phyloP scores from a whole-genome alignment of 2,888 invertebrate species.

The Oscheius sp. region DNA sequence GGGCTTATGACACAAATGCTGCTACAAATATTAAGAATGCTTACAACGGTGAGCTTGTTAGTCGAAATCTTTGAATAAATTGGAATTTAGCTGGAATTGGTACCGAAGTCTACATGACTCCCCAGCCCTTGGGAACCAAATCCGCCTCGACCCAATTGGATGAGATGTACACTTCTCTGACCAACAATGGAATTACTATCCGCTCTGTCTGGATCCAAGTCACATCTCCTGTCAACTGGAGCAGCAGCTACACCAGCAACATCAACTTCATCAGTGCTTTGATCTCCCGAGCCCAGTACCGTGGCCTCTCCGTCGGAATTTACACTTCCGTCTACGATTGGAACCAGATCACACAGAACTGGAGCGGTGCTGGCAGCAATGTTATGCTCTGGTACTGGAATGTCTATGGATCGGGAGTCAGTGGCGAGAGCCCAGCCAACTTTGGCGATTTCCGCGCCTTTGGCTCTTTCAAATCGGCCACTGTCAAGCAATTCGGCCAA shows the following conservation, averaged over 20 bases:
- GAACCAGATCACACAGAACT: slow-evolving; percentile 45
- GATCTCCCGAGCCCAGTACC: slow-evolving; percentile 50
- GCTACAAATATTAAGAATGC: slow-evolving; percentile 50
- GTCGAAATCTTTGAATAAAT: background rate
- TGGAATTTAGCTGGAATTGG: slow-evolving; percentile 51
- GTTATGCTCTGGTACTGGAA: slow-evolving; percentile 59
- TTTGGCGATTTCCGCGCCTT: slow-evolving; percentile 57
- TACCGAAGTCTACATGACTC: slow-evolving; percentile 59
- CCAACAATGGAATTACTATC: slow-evolving; percentile 48
- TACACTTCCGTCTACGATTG: slow-evolving; percentile 59
- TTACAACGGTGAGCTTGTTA: slow-evolving; percentile 34
- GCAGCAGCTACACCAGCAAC: slow-evolving; percentile 41
- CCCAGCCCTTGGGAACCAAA: slow-evolving; percentile 52
- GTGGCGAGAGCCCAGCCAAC: slow-evolving; percentile 50
- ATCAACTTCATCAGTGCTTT: slow-evolving; percentile 54
- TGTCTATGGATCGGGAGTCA: slow-evolving; percentile 50
- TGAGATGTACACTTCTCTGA: slow-evolving; percentile 55
- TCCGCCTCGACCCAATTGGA: slow-evolving; percentile 52
- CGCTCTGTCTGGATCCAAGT: slow-evolving; percentile 60
- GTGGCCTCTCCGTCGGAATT: slow-evolving; percentile 51
- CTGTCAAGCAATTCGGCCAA: slow-evolving; percentile 59
- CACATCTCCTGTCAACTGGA: slow-evolving; percentile 62
- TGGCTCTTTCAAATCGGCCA: slow-evolving; percentile 52
- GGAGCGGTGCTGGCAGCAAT: slow-evolving; percentile 34
- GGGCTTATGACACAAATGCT: slow-evolving; percentile 50